Evolutionary conservation across 2,113 vertebrate genomes (phyloP), one percentile per base, ranked within the genome.

Genomic region (Tenrec ecaudatus): DNA sequence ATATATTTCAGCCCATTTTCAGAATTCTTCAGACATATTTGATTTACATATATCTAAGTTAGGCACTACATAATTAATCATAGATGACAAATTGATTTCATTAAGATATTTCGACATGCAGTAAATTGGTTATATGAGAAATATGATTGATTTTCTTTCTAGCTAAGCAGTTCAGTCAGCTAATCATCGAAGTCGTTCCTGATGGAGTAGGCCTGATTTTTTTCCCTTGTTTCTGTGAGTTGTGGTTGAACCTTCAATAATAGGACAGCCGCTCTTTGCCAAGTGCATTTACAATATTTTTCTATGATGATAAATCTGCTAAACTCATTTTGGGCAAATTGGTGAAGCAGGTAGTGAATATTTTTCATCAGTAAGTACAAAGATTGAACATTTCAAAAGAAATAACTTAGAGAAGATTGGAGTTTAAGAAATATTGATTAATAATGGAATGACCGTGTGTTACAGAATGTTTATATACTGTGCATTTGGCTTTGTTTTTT

Each of bases 41-140:
- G 82, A 93, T 96, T 96, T 93, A 91, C 38, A 47, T 89, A 81
- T 95, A 86, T 76, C 25, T 90, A 92, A 94, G 71, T 64, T 79
- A 90, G 20, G 33, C 43, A 91, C 43, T 94, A 62, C 73, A 43
- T 92, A 94, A 92, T 90, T 93, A 81, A 68, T 96, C 40, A 88
- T 76, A 62, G 38, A 86, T 69, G 83, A 92, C 79, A 96, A 92
- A 93, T 87, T 31, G 17, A 85, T 94, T 95, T 94, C 80, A 96
- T 94, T 92, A 96, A 96, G 69, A 53, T 77, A 96, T 95, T 97
- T 97, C 82, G 96, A 93, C 47, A 93, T 89, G 87, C 84, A 82
- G 38, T 85, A 94, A 95, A 90, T 68, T 19, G 27, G 33, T 91
- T 95, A 23, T 84, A 85, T 91, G 83, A 82, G 33, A 92, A 83